Conservation (phyloP, 35 echinoderm and acorn worm genomes). For the Ophiothrix spiculata region DNA sequence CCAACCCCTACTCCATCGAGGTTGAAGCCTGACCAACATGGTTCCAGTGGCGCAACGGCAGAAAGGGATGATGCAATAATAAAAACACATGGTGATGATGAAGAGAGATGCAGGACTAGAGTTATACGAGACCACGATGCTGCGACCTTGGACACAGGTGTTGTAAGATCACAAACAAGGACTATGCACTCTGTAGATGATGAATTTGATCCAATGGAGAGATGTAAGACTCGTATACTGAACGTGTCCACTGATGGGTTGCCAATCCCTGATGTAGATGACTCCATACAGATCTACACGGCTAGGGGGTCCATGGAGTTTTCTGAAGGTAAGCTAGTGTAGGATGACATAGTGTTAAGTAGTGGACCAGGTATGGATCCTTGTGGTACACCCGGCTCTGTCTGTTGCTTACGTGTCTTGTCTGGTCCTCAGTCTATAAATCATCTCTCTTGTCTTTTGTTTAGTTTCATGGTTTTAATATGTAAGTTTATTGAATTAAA, state of each 20-base stretch:
- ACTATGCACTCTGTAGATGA: background rate
- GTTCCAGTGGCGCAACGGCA: background rate
- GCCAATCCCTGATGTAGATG: constrained; percentile 70
- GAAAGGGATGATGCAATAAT: background rate
- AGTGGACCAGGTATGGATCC: no score
- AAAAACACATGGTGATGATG: background rate
- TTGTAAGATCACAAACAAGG: background rate
- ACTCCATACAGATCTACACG: constrained; percentile 69
- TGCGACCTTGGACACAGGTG: background rate
- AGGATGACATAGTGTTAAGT: no score
- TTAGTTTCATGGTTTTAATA: no score
- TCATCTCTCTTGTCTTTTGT: no score
- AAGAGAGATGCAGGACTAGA: background rate
- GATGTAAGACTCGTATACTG: constrained; percentile 71
- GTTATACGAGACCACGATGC: background rate
- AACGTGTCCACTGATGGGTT: constrained; percentile 65
- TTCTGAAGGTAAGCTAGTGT: background rate
- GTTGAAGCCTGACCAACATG: background rate
- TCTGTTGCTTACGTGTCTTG: no score
- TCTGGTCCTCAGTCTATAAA: no score
- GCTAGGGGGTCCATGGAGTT: constrained; percentile 15
- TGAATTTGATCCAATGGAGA: background rate
- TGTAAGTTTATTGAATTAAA: no score
- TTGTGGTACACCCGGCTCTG: no score
- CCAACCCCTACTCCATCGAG: background rate